Conservation (phyloP, 1,140 invertebrate species). For the Ceratosolen solmsi region DNA sequence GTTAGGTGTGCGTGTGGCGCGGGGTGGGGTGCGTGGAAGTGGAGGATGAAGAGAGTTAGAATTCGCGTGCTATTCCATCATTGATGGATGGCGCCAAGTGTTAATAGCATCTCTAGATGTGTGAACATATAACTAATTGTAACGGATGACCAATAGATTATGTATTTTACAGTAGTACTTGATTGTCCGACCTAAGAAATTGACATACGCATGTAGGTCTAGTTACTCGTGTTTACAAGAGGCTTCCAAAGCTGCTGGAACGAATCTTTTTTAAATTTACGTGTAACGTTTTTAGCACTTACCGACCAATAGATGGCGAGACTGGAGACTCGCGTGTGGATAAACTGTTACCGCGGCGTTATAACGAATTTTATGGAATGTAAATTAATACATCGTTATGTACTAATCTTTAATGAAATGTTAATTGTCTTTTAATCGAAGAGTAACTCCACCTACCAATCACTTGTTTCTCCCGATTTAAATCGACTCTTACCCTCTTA, state of each 20-base stretch:
- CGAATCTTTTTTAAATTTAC: not conserved
- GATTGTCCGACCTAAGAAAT: no score
- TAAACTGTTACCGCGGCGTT: not conserved
- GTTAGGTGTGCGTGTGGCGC: no score
- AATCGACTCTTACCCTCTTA: no score
- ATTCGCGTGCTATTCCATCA: not conserved
- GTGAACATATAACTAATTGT: not conserved
- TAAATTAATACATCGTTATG: not conserved
- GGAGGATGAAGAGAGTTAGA: conserved; percentile 50
- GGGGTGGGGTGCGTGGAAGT: no score
- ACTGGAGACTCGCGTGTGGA: not conserved
- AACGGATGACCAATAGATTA: not conserved
- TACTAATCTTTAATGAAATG: not conserved
- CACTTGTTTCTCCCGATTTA: no score
- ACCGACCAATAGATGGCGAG: conserved; percentile 19
- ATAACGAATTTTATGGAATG: conserved; percentile 29
- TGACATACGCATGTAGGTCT: no score
- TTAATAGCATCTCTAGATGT: not conserved
- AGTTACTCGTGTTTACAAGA: no score
- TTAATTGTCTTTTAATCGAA: no score
- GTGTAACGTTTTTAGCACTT: not conserved
- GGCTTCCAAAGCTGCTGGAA: no score
- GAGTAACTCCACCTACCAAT: no score
- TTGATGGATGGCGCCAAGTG: conserved; percentile 25
- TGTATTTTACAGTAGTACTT: no score